Evolutionary conservation across 2,888 invertebrate genomes (phyloP).

Genomic region (Sarcophaga caerulescens): DNA sequence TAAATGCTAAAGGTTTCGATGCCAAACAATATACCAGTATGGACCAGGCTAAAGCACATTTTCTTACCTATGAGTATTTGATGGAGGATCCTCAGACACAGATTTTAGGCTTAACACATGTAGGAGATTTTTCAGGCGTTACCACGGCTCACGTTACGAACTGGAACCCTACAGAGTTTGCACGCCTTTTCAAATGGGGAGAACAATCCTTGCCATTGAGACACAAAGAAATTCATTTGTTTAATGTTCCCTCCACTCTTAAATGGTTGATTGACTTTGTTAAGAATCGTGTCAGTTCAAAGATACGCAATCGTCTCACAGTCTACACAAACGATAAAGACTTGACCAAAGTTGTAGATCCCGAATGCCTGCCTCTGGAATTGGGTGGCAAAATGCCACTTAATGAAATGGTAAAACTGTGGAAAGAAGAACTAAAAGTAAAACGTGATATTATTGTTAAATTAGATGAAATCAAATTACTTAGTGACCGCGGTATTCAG

Average conservation of each 20-base stretch:
- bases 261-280: conserved; percentile 90
- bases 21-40: conserved; percentile 85
- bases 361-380: conserved; percentile 86
- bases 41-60: conserved; percentile 87
- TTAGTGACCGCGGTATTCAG: conserved; percentile 85
- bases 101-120: conserved; percentile 88
- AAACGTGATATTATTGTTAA: conserved; percentile 84
- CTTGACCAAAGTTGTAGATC: conserved; percentile 84
- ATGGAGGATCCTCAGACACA: conserved; percentile 89
- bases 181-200: conserved; percentile 87
- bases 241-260: conserved; percentile 88
- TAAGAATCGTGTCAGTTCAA: conserved; percentile 86
- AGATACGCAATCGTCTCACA: conserved; percentile 86
- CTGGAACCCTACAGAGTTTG: conserved; percentile 89
- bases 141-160: conserved; percentile 86
- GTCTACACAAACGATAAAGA: conserved; percentile 84
- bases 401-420: conserved; percentile 87
- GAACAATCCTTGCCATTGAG: conserved; percentile 91
- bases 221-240: conserved; percentile 88
- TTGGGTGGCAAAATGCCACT: conserved; percentile 88
- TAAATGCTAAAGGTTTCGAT: conserved; percentile 85
- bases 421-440: conserved; percentile 84
- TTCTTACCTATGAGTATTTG: conserved; percentile 88
- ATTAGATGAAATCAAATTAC: conserved; percentile 85
- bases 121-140: conserved; percentile 86